A percentile compares a stretch with the other conserved stretches of the same genome.
phyloP scores from a whole-genome alignment of 1,140 invertebrate genomes.

The Drosophila nigromelanica region DNA sequence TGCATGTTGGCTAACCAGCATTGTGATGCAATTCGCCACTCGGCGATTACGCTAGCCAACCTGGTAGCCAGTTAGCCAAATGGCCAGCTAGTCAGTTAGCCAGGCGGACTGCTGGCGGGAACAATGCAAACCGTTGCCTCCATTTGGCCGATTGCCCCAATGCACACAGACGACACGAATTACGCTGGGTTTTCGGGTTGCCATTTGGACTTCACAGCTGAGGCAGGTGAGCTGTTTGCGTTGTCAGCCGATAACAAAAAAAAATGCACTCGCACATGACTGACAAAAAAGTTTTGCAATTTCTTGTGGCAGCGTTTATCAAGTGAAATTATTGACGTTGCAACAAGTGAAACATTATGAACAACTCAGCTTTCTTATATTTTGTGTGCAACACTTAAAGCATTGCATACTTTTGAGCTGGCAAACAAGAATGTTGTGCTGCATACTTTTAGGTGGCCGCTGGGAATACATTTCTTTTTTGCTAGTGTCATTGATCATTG shows the following conservation, averaged over 20 bases:
- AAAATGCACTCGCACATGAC: slow-evolving; percentile 1
- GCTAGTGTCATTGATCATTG: no score
- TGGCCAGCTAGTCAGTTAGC: slow-evolving; percentile 34
- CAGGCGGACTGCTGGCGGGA: slow-evolving; percentile 5
- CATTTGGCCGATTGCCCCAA: slow-evolving; percentile 32
- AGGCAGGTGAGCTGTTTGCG: background rate
- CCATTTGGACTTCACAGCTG: background rate
- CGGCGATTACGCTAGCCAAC: slow-evolving; percentile 61
- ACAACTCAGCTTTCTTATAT: no score
- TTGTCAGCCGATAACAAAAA: background rate
- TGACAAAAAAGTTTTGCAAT: slow-evolving; percentile 2
- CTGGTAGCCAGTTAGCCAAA: slow-evolving; percentile 1
- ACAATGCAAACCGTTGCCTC: slow-evolving; percentile 11
- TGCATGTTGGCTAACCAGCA: slow-evolving; percentile 63
- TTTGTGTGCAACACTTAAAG: no score
- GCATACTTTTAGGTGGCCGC: slow-evolving; percentile 11
- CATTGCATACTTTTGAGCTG: slow-evolving; percentile 10
- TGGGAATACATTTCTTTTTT: no score
- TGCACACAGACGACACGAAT: slow-evolving; percentile 8
- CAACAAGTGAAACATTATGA: background rate
- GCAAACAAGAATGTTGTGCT: background rate
- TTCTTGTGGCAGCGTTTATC: background rate
- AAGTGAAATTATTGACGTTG: background rate
- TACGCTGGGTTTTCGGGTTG: background rate
- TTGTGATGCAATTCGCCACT: slow-evolving; percentile 72